These are phyloP conservation scores for Pseudoatta argentina DNA, from an alignment of 1,140 invertebrate genomes.

Conservation along the genomic window DNA sequence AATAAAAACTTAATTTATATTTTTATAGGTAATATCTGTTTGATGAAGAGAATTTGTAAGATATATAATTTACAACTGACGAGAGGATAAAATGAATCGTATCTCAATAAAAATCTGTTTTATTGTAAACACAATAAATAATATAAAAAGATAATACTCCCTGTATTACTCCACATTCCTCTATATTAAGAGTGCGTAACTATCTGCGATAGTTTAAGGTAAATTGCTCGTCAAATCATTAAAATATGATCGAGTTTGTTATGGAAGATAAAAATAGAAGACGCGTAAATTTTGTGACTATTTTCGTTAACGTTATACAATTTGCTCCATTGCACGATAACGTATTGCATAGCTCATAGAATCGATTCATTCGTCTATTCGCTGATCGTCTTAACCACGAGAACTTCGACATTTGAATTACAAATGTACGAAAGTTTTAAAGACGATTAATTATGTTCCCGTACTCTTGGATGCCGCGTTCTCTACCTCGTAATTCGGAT, in stretches of 20 bases:
- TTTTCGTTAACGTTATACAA: background rate
- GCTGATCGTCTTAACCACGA: background rate
- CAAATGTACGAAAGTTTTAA: background rate
- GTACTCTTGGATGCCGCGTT: constrained; percentile 76
- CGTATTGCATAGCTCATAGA: background rate
- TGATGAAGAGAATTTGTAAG: background rate
- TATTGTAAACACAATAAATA: constrained; percentile 59
- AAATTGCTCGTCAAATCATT: background rate
- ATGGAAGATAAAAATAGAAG: background rate
- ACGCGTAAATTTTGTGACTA: background rate
- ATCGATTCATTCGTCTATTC: constrained; percentile 38
- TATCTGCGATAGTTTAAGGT: background rate
- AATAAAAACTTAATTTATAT: constrained; percentile 5
- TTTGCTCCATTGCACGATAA: background rate
- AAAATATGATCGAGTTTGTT: background rate
- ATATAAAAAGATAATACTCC: constrained; percentile 19
- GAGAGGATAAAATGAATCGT: background rate
- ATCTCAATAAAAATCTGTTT: constrained; percentile 25
- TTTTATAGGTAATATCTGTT: background rate
- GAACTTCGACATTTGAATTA: background rate
- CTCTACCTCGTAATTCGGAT: constrained; percentile 76
- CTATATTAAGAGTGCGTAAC: background rate
- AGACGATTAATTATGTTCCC: constrained; percentile 62
- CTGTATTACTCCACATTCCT: constrained; percentile 15
- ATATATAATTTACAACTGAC: background rate